A percentile compares a stretch with the other conserved stretches of the same genome.
These are phyloP conservation scores for Caenorhabditis brenneri DNA, from an alignment of 1,140 invertebrate genomes.

Conservation along the genomic window DNA sequence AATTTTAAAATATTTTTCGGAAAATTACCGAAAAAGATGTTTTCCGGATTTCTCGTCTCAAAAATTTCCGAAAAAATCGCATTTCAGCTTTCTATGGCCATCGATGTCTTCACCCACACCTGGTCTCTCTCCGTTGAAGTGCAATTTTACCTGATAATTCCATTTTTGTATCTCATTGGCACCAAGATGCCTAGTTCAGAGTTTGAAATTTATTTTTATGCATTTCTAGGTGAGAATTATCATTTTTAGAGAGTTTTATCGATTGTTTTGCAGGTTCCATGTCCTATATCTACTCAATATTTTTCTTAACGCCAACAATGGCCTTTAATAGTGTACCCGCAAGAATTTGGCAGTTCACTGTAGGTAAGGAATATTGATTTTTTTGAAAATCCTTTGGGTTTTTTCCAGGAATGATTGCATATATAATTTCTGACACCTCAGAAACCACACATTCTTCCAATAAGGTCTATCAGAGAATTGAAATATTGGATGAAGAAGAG, in stretches of 20 bases:
- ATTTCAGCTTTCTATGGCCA: neutral
- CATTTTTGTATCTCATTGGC: neutral
- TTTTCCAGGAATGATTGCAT: neutral
- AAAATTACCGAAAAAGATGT: too few relatives aligned
- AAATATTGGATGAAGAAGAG: neutral
- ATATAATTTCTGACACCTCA: neutral
- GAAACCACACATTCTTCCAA: neutral
- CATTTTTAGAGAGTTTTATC: too few relatives aligned
- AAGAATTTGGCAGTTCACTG: neutral
- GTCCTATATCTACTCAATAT: neutral
- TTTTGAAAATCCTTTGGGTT: too few relatives aligned
- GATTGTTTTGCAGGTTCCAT: neutral
- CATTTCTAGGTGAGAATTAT: neutral
- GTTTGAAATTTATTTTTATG: neutral
- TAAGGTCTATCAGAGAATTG: too few relatives aligned
- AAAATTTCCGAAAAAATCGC: too few relatives aligned
- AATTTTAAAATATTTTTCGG: too few relatives aligned
- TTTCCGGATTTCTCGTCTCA: too few relatives aligned
- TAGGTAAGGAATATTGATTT: neutral
- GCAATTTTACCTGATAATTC: neutral
- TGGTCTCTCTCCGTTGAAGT: neutral
- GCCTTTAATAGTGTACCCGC: neutral
- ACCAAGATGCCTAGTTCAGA: neutral
- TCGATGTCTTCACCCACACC: neutral
- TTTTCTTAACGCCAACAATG: neutral